These are phyloP conservation scores for Phragmatobia fuliginosa DNA, from an alignment of 2,888 invertebrate genomes.

Conservation along the genomic window DNA sequence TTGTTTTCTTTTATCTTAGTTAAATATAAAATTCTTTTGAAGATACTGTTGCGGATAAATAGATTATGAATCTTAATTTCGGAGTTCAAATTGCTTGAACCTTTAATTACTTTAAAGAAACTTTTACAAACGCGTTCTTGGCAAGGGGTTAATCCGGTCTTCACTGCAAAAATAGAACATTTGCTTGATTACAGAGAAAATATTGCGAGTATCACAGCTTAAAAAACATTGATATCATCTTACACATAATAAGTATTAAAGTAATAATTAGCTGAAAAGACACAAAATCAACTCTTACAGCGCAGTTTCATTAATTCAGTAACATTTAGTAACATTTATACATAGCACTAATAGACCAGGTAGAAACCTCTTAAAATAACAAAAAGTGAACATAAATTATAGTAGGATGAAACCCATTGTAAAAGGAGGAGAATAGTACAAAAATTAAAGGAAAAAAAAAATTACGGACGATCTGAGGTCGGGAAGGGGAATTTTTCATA, in stretches of 20 bases:
- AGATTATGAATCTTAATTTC: slow-evolving; percentile 75
- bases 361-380: no score
- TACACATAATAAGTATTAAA: not conserved
- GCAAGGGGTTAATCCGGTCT: slow-evolving; percentile 71
- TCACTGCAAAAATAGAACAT: slow-evolving; percentile 75
- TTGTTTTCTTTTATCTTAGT: slow-evolving; percentile 22
- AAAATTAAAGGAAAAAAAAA: no score
- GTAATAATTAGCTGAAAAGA: no score
- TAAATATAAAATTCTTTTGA: slow-evolving; percentile 46
- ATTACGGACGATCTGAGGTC: no score
- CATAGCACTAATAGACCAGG: slow-evolving; percentile 55
- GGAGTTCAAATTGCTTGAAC: slow-evolving; percentile 75
- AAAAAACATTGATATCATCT: slow-evolving; percentile 24
- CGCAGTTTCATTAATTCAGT: slow-evolving; percentile 54
- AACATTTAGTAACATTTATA: slow-evolving; percentile 61
- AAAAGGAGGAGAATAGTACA: no score
- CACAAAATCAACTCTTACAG: slow-evolving; percentile 7
- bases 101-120: slow-evolving; percentile 80
- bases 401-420: no score
- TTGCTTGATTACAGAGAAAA: slow-evolving; percentile 63
- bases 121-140: slow-evolving; percentile 73
- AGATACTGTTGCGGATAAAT: slow-evolving; percentile 66
- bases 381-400: no score
- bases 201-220: slow-evolving; percentile 52
- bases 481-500: no score